Evolutionary conservation across 2,797 vertebrate genomes (phyloP).

Genomic region (Aselliscus stoliczkanus): DNA sequence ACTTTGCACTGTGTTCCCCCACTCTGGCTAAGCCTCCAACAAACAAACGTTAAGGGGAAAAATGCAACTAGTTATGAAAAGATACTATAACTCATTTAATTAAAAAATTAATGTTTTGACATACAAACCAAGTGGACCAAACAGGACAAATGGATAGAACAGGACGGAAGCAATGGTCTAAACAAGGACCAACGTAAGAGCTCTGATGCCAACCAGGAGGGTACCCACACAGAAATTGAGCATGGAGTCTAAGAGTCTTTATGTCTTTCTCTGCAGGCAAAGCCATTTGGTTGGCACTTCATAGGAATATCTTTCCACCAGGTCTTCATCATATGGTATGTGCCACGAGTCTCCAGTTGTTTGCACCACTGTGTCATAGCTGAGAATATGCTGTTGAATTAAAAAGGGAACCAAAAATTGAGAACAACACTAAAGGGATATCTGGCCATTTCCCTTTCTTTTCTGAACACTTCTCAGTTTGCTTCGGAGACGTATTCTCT

Average conservation of each 20-base stretch:
- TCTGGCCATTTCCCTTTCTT: neutral
- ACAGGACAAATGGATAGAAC: neutral
- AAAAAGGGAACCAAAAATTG: constrained; percentile 54
- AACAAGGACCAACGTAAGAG: neutral
- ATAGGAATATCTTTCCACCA: constrained; percentile 85
- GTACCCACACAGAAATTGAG: neutral
- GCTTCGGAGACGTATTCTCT: neutral
- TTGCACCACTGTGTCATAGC: constrained; percentile 92
- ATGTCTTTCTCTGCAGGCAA: constrained; percentile 82
- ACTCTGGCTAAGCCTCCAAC: neutral
- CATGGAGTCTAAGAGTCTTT: neutral
- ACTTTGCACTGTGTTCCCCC: neutral
- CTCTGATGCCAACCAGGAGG: neutral
- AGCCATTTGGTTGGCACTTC: constrained; percentile 93
- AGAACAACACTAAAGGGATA: neutral
- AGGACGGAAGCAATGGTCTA: neutral
- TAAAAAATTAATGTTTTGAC: neutral
- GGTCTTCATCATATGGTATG: constrained; percentile 90
- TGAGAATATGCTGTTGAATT: constrained; percentile 82
- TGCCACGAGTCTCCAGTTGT: constrained; percentile 91
- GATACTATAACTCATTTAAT: constrained; percentile 19
- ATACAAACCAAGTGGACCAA: neutral
- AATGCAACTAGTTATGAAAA: neutral
- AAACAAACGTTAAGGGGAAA: neutral
- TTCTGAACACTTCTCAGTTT: neutral